These are phyloP conservation scores for Autographa gamma DNA, from an alignment of 2,888 invertebrate species.

Conservation along the genomic window DNA sequence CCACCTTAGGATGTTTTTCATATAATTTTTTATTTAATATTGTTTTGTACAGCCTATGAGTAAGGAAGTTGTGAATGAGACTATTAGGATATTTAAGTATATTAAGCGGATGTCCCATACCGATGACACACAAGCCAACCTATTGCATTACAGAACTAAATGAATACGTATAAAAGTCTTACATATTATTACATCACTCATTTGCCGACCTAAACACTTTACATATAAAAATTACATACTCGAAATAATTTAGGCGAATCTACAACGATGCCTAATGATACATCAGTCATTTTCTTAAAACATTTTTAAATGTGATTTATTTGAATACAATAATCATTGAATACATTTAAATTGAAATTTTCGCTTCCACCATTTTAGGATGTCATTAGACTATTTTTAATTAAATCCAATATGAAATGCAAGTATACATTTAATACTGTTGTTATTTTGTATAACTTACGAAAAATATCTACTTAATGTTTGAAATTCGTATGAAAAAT, in stretches of 20 bases:
- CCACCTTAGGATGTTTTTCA: background rate
- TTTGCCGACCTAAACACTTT: conserved; percentile 64
- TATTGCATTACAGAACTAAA: conserved; percentile 59
- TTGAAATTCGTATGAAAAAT: conserved; percentile 5
- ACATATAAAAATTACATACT: conserved; percentile 77
- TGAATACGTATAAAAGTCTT: conserved; percentile 64
- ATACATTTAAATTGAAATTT: conserved; percentile 39
- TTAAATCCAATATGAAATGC: conserved; percentile 47
- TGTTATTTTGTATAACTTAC: conserved; percentile 18
- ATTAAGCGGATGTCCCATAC: conserved; percentile 35
- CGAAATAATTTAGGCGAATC: conserved; percentile 79
- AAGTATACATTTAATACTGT: conserved; percentile 33
- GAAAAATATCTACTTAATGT: conserved; percentile 10
- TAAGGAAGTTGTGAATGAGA: background rate
- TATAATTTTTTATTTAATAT: too few species aligned
- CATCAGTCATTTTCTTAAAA: conserved; percentile 86
- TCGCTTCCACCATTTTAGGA: conserved; percentile 34
- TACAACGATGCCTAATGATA: conserved; percentile 80
- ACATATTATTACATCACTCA: conserved; percentile 59
- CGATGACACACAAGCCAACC: conserved; percentile 53
- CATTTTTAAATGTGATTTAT: conserved; percentile 57
- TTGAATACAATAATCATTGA: conserved; percentile 54
- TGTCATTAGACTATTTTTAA: conserved; percentile 45
- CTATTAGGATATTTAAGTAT: conserved; percentile 7
- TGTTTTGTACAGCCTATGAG: too few species aligned